Evolutionary conservation across 2,888 invertebrate genomes (phyloP).

Genomic region (Lasiommata megera): DNA sequence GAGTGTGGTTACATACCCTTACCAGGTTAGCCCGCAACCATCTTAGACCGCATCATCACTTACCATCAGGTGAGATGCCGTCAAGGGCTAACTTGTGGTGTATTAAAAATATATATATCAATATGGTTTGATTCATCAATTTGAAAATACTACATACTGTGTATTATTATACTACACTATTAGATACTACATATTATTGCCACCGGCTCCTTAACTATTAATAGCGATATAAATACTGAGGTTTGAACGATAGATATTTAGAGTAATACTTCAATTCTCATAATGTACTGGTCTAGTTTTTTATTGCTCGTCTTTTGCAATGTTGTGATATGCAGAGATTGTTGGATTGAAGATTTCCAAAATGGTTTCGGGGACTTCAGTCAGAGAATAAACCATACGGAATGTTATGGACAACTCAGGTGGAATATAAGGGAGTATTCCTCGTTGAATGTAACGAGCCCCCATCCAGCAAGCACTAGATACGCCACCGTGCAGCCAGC

Average conservation of each 20-base stretch:
- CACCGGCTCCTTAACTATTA: neutral
- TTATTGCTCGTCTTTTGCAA: slow-evolving; percentile 20
- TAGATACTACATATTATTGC: too few species aligned
- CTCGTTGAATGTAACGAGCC: slow-evolving; percentile 36
- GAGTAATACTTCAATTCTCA: neutral
- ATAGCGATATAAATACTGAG: slow-evolving; percentile 29
- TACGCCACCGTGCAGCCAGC: slow-evolving; percentile 41
- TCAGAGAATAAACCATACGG: neutral
- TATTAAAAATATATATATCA: too few species aligned
- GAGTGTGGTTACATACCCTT: too few species aligned
- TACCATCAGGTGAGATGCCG: too few species aligned
- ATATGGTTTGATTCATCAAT: too few species aligned
- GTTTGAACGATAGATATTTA: slow-evolving; percentile 31
- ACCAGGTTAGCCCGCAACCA: too few species aligned
- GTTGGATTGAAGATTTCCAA: slow-evolving; percentile 49
- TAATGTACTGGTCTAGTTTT: slow-evolving; percentile 16
- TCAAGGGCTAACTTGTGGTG: too few species aligned
- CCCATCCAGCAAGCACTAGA: slow-evolving; percentile 37
- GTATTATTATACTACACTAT: too few species aligned
- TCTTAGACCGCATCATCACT: too few species aligned
- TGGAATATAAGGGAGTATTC: slow-evolving; percentile 45
- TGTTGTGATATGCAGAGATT: slow-evolving; percentile 29
- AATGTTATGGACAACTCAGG: neutral
- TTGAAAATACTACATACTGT: too few species aligned
- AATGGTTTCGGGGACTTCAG: slow-evolving; percentile 41